Evolutionary conservation across 2,888 invertebrate genomes (phyloP), one percentile per base, ranked within the genome.

Genomic region (Ichneumoninae sp.): DNA sequence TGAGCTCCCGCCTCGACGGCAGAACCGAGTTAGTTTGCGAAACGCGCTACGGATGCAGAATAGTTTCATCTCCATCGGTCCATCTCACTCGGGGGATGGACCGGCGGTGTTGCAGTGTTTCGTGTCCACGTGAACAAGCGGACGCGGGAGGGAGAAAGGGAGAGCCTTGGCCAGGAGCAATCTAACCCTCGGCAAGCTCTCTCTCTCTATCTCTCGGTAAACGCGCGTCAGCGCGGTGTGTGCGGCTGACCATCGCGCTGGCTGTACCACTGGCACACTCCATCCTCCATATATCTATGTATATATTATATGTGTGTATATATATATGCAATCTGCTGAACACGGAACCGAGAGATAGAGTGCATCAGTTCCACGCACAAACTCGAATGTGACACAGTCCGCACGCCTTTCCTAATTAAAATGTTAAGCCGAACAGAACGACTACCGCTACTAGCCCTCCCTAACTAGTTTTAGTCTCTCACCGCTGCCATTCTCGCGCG

Each of bases 381-480:
- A 75, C 69, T 75, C 47, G 70, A 70, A 75, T 71, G 77, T 74
- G 82, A 82, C 74, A 77, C 82, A 73, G 40, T 81, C 69, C 82
- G 66, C 82, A 76, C 78, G 66, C 86, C 83, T 88, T 87, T 91
- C 88, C 91, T 91, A 92, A 92, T 92, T 92, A 92, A 92, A 92
- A 92, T 89, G 91, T 92, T 90, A 89, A 91, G 88, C 89, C 89
- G 83, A 87, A 88, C 89, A 85, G 84, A 83, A 88, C 85, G 83
- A 66, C 86, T 86, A 88, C 87, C 89, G 83, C 78, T 63, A 90
- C 44, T 50, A 52, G 33, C 50, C 50, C 50, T 26, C 70, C 71
- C 80, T 83, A 83, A 85, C 82, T 83, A 82, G 82, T 85, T 85
- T 85, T 85, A 71, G 69, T 69, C 77, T 71, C 60, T 82, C 65